These are phyloP conservation scores for Psittacula echo DNA, from an alignment of 2,797 vertebrate genomes.

Conservation along the genomic window DNA sequence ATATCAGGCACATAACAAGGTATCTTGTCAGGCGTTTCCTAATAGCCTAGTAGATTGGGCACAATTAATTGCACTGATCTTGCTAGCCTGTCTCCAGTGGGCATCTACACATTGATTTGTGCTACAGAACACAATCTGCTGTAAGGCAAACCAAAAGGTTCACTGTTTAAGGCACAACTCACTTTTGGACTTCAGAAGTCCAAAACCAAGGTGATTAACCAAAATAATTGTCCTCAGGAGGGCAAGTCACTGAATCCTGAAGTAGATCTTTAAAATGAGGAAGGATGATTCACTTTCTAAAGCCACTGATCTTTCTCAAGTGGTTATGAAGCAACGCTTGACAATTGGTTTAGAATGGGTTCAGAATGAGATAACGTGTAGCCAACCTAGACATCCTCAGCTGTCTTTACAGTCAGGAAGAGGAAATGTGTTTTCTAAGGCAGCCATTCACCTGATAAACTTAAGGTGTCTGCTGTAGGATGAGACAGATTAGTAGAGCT, in stretches of 20 bases:
- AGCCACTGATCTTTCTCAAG: background rate
- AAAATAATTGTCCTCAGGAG: background rate
- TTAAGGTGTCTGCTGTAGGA: background rate
- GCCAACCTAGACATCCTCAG: background rate
- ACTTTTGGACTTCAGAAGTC: background rate
- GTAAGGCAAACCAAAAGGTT: rapidly evolving
- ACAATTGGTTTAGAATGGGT: background rate
- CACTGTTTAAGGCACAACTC: background rate
- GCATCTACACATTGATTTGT: too few species aligned
- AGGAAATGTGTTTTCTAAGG: background rate
- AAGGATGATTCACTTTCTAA: background rate
- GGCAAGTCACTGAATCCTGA: background rate
- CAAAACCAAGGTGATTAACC: background rate
- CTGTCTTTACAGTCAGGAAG: background rate
- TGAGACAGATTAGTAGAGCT: background rate
- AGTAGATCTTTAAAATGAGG: background rate
- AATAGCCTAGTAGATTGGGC: background rate
- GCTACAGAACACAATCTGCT: background rate
- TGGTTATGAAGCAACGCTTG: background rate
- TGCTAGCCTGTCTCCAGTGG: background rate
- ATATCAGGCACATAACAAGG: background rate
- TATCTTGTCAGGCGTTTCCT: background rate
- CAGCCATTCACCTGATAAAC: background rate
- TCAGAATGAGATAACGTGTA: background rate
- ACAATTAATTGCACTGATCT: background rate